Base-by-base conservation (phyloP, 1,140 invertebrate species). In the Nasonia vitripennis region DNA sequence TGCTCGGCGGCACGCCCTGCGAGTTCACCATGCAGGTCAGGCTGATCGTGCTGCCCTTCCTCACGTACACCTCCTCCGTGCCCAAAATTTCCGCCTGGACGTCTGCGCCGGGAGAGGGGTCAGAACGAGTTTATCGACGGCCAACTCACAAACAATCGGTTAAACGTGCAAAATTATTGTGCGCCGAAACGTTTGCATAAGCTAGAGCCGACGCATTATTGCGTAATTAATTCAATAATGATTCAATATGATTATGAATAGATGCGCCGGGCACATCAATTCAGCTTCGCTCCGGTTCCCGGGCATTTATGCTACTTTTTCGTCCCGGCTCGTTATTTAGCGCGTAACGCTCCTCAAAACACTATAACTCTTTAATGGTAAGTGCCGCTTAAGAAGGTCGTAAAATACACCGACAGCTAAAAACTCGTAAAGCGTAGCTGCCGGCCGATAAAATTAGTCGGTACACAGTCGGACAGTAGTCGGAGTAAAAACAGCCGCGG, bases 1-100 rank as follows among this genome's bases (percentile, higher is more conserved):
- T 95, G 62, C 96, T 96, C 34, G 96, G 96, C 41, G 96, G 96
- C 68, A 96, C 96, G 34, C 96, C 97, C 91, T 97, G 96, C n/a
- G 96, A 95, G 90, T 97, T 97, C 70, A 98, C 97, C 45, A 95
- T 96, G 91, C 97, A 98, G 12, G 96, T 97, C 87, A 98, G 91
- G 83, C 96, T 97, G 93, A 98, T 98, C 74, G 97, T 98, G 91
- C 97, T 97, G 78, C 97, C 97, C 88, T 96, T 97, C 92, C 97
- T 98, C 84, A 98, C 97, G 91, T 96, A 97, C 81, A 97, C 95
- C 86, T 98, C 97, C 75, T 96, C 95, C 4, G 96, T 96, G 74
- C 97, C 97, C 91, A 96, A 95, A 89, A 98, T 98, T 88, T 95
- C 96, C 9, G 97, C 97, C 91, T 97, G 96, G 67, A 97, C 96